phyloP scores from a whole-genome alignment of 2,113 vertebrate genomes.

The Piprites chloris region DNA sequence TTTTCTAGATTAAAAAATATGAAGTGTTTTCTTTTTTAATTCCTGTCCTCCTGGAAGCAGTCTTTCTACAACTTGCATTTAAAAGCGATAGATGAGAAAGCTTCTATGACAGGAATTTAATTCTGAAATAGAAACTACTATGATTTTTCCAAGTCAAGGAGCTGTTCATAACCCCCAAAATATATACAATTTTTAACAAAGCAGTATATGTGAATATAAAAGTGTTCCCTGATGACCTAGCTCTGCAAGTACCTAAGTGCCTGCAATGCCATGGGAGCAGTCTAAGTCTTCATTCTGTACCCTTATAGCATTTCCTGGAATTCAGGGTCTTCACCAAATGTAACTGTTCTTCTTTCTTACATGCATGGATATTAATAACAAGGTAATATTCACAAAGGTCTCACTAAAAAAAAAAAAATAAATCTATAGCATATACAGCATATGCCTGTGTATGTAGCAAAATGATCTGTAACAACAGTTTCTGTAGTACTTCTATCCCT shows the following conservation, averaged over 20 bases:
- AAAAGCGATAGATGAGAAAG: background rate
- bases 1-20: background rate
- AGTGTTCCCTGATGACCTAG: background rate
- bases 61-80: background rate
- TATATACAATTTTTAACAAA: background rate
- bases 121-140: background rate
- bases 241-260: background rate
- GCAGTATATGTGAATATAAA: background rate
- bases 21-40: background rate
- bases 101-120: background rate
- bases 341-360: background rate
- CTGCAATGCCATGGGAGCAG: background rate
- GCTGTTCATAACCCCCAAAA: background rate
- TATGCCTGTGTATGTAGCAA: background rate
- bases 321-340: background rate
- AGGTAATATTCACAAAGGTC: background rate
- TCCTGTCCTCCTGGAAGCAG: background rate
- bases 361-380: background rate
- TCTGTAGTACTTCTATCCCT: background rate
- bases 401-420: background rate
- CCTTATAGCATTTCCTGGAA: background rate
- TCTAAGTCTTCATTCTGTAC: background rate
- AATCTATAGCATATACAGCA: fast-evolving
- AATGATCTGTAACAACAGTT: background rate
- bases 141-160: background rate